Conservation (phyloP, 2,797 vertebrate species). For the Hippoglossus hippoglossus region DNA sequence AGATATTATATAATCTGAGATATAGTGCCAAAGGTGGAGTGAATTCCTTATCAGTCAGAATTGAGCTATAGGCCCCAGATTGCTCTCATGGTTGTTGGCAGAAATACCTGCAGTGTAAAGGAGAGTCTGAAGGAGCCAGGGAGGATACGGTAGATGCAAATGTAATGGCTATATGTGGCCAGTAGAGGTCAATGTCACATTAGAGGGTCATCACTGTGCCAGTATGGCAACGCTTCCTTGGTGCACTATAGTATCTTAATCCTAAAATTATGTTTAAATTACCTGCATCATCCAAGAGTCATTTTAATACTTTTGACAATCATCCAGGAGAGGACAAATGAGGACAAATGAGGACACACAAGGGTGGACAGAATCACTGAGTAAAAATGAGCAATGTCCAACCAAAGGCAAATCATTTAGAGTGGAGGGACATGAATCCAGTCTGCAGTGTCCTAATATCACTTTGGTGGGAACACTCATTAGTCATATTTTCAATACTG, state of each 20-base stretch:
- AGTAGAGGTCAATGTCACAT: constrained; percentile 72
- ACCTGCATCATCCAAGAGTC: neutral
- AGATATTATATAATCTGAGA: too few species aligned
- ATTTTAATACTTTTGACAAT: neutral
- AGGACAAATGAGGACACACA: neutral
- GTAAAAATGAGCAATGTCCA: too few species aligned
- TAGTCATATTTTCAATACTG: neutral
- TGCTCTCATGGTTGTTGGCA: neutral
- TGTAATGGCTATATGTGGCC: constrained; percentile 49
- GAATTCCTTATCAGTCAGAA: too few species aligned
- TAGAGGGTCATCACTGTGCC: constrained; percentile 10
- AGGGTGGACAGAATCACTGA: neutral
- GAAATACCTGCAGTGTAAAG: neutral
- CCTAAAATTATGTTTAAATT: constrained; percentile 2
- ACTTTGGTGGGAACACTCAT: neutral
- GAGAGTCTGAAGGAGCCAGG: neutral
- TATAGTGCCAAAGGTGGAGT: too few species aligned
- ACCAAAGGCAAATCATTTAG: neutral
- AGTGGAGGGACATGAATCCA: neutral
- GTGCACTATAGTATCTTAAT: neutral
- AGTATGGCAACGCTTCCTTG: neutral
- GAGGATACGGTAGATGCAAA: neutral
- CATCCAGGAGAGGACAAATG: neutral
- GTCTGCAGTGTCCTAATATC: neutral
- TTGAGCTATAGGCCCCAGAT: neutral